Percentiles rank a stretch among this genome's conserved stretches.
Evolutionary conservation across 2,888 invertebrate species (phyloP).

Genomic region (Altica lythri): DNA sequence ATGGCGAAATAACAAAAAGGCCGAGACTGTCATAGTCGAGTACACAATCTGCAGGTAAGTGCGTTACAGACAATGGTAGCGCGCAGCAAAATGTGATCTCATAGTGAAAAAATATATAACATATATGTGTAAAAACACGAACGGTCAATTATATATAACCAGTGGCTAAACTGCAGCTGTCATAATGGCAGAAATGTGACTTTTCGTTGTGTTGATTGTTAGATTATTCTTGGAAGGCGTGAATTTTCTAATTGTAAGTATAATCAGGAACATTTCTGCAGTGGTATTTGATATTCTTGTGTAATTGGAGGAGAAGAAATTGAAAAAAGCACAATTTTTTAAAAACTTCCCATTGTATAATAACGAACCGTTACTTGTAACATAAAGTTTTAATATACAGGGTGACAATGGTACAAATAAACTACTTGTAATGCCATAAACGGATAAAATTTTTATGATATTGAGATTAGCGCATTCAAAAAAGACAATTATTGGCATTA

Average conservation of each 20-base stretch:
- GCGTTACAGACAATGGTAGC: conserved; percentile 49
- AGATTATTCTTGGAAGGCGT: conserved; percentile 7
- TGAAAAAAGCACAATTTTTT: conserved; percentile 42
- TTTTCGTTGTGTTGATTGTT: conserved; percentile 17
- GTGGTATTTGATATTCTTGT: conserved; percentile 22
- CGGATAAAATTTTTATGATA: neutral
- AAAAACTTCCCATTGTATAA: conserved; percentile 43
- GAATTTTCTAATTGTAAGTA: no score
- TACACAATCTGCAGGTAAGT: conserved; percentile 43
- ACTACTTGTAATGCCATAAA: conserved; percentile 1
- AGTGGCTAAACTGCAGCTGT: conserved; percentile 31
- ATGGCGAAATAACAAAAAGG: conserved; percentile 66
- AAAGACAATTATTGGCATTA: no score
- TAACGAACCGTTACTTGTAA: conserved; percentile 32
- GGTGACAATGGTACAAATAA: neutral
- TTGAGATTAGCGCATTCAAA: no score
- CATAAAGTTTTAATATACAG: conserved; percentile 23
- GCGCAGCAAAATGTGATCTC: conserved; percentile 53
- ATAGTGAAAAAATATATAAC: conserved; percentile 46
- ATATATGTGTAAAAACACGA: no score
- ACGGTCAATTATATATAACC: conserved; percentile 50
- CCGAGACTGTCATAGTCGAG: conserved; percentile 75
- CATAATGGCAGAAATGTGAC: conserved; percentile 22
- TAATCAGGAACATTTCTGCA: conserved; percentile 25
- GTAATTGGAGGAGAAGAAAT: conserved; percentile 17